Evolutionary conservation across 2,113 vertebrate species (phyloP).

Genomic region (Ictalurus punctatus): DNA sequence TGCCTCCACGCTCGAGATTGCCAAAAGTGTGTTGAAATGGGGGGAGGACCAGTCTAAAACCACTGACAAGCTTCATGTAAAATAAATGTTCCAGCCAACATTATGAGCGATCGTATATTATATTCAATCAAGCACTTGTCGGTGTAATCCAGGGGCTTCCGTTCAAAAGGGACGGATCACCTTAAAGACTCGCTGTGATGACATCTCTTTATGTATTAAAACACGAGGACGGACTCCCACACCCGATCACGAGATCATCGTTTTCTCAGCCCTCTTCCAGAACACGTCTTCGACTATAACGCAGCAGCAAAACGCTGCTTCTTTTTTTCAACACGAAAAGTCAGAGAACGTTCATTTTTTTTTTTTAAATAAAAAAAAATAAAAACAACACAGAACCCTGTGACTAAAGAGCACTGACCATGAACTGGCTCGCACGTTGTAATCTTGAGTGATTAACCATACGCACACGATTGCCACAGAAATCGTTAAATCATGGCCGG

Average conservation of each 20-base stretch:
- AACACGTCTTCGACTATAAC: not conserved
- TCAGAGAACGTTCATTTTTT: constrained; percentile 24
- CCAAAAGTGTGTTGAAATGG: constrained; percentile 3
- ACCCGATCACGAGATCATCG: not conserved
- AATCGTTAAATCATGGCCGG: constrained; percentile 52
- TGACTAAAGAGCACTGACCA: constrained; percentile 40
- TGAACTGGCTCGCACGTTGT: constrained; percentile 30
- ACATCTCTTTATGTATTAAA: not conserved
- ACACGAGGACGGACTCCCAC: not conserved
- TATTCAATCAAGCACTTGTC: not conserved
- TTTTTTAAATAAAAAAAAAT: no score
- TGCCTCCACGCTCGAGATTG: not conserved
- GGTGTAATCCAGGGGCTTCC: not conserved
- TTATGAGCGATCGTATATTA: not conserved
- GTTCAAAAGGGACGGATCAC: not conserved
- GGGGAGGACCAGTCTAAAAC: not conserved
- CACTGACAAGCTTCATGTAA: not conserved
- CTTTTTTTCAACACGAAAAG: not conserved
- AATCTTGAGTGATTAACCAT: constrained; percentile 52
- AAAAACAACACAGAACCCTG: constrained; percentile 25
- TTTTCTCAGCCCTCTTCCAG: not conserved
- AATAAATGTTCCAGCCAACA: not conserved
- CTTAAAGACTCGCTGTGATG: not conserved
- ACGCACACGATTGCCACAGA: constrained; percentile 43
- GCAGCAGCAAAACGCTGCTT: not conserved